Evolutionary conservation across 2,113 vertebrate genomes (phyloP).

Genomic region (Tricholaema leucomelas): DNA sequence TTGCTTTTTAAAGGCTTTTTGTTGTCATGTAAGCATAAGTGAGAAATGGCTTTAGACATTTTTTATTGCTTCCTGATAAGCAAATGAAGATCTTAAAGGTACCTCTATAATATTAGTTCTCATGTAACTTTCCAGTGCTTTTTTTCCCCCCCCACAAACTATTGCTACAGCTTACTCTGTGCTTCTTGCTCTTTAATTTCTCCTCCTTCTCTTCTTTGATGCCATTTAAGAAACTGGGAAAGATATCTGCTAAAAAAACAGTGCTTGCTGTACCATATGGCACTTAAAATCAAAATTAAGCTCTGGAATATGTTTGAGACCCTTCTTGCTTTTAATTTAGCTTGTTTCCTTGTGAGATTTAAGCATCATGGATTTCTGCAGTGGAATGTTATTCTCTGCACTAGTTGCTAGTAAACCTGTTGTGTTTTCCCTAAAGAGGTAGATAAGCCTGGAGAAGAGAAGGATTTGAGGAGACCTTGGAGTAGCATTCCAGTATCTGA

Average conservation of each 20-base stretch:
- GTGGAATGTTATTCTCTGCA: not conserved
- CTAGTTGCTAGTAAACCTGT: not conserved
- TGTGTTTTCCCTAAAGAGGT: not conserved
- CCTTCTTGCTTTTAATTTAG: not conserved
- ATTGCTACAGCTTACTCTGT: not conserved
- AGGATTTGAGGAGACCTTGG: too few relatives aligned
- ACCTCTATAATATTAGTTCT: not conserved
- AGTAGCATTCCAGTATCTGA: too few relatives aligned
- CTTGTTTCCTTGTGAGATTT: not conserved
- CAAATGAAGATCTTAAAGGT: not conserved
- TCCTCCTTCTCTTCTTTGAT: not conserved
- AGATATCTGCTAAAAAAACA: not conserved
- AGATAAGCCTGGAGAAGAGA: too few relatives aligned
- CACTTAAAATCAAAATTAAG: not conserved
- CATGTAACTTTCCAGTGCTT: not conserved
- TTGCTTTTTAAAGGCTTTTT: not conserved
- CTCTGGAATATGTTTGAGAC: not conserved
- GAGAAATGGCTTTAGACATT: not conserved
- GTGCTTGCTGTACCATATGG: not conserved
- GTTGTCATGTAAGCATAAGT: not conserved
- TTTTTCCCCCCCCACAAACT: not conserved
- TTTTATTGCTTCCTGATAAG: not conserved
- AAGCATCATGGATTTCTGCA: not conserved
- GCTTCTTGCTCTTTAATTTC: slow-evolving; percentile 12
- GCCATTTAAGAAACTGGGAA: not conserved